Evolutionary conservation across 2,888 invertebrate species (phyloP).

Genomic region (Nomada hirtipes): DNA sequence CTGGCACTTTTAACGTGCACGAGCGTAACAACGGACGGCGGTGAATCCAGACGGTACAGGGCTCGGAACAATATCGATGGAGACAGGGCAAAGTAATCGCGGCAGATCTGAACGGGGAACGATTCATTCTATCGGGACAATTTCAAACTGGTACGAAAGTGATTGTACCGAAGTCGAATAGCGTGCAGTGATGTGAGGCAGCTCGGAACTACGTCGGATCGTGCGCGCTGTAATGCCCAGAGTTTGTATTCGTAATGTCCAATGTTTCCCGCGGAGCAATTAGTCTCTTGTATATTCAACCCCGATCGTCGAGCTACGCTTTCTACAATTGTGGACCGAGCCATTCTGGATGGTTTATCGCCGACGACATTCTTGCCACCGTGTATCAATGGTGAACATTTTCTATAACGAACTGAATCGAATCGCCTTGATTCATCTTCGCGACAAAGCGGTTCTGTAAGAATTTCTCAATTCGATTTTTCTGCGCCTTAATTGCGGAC

Average conservation of each 20-base stretch:
- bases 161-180: constrained; percentile 66
- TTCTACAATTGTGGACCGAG: neutral
- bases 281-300: constrained; percentile 58
- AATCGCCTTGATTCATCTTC: too few relatives aligned
- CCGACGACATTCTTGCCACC: neutral
- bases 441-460: neutral
- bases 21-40: too few relatives aligned
- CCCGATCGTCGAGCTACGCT: constrained; percentile 1
- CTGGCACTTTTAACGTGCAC: too few relatives aligned
- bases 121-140: constrained; percentile 66
- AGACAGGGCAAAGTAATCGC: constrained; percentile 59
- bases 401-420: neutral
- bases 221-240: constrained; percentile 47
- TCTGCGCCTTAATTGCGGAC: neutral
- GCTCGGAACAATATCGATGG: constrained; percentile 55
- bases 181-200: constrained; percentile 46
- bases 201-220: constrained; percentile 53
- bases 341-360: constrained; percentile 1
- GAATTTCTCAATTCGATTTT: neutral
- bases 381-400: neutral
- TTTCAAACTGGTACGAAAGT: constrained; percentile 66
- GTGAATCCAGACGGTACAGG: constrained; percentile 6
- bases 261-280: constrained; percentile 50
- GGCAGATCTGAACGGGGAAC: constrained; percentile 54
- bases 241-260: constrained; percentile 7